Evolutionary conservation across 2,797 vertebrate genomes (phyloP).

Genomic region (Aplochiton taeniatus): DNA sequence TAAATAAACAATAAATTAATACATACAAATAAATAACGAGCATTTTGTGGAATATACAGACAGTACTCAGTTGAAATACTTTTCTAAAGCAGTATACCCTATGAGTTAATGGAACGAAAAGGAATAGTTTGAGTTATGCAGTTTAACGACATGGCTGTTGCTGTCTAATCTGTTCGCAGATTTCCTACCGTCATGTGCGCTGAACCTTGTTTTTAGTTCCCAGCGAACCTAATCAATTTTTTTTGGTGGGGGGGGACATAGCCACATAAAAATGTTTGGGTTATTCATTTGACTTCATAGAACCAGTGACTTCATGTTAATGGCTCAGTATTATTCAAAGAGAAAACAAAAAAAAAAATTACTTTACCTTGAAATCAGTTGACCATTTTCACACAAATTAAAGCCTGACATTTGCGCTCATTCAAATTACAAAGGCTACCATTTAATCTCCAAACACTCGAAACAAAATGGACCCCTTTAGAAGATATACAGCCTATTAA

Average conservation of each 20-base stretch:
- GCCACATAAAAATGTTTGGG: slow-evolving; percentile 45
- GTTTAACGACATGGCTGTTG: slow-evolving; percentile 65
- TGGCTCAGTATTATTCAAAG: slow-evolving; percentile 18
- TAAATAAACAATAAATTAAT: slow-evolving; percentile 70
- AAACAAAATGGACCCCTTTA: slow-evolving; percentile 32
- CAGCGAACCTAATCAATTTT: slow-evolving; percentile 29
- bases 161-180: slow-evolving; percentile 59
- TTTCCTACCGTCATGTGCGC: slow-evolving; percentile 24
- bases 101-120: slow-evolving; percentile 46
- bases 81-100: slow-evolving; percentile 63
- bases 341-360: slow-evolving; percentile 15
- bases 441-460: slow-evolving; percentile 13
- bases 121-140: slow-evolving; percentile 37
- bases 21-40: slow-evolving; percentile 79
- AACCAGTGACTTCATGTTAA: slow-evolving; percentile 52
- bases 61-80: slow-evolving; percentile 67
- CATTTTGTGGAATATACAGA: slow-evolving; percentile 76
- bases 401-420: slow-evolving; percentile 41
- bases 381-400: slow-evolving; percentile 29
- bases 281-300: slow-evolving; percentile 41
- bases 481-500: slow-evolving; percentile 43
- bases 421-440: slow-evolving; percentile 38
- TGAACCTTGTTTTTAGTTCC: slow-evolving; percentile 23
- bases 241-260: slow-evolving; percentile 48
- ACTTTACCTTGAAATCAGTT: slow-evolving; percentile 28